Conservation (phyloP, 2,113 vertebrate species). For the Archocentrus centrarchus region DNA sequence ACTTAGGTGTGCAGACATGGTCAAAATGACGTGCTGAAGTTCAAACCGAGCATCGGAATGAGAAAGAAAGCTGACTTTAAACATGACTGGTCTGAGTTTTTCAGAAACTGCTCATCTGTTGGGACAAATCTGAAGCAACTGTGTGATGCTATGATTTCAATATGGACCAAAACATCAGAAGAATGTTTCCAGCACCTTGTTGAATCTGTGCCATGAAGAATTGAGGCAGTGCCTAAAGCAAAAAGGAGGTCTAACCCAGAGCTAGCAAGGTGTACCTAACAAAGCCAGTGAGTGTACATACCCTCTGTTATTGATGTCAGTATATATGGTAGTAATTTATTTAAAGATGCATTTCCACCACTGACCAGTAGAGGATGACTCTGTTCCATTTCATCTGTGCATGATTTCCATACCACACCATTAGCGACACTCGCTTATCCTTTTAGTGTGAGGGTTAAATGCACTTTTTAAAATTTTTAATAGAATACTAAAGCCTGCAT, state of each 20-base stretch:
- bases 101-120: background rate
- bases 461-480: background rate
- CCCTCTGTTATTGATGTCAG: too few relatives aligned
- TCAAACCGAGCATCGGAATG: too few relatives aligned
- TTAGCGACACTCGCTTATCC: background rate
- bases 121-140: too few relatives aligned
- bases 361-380: slow-evolving; percentile 26
- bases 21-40: background rate
- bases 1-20: too few relatives aligned
- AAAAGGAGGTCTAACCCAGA: background rate
- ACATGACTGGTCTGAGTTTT: too few relatives aligned
- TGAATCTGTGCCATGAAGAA: background rate
- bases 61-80: too few relatives aligned
- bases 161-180: background rate
- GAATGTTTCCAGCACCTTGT: background rate
- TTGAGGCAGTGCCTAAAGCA: background rate
- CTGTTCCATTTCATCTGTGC: background rate
- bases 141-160: background rate
- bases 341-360: background rate
- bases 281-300: background rate
- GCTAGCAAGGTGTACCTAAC: background rate
- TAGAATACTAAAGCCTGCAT: background rate
- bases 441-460: background rate
- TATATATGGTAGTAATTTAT: background rate
- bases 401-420: background rate